A percentile compares a stretch with the other conserved stretches of the same genome.
Conservation (phyloP, 1,140 invertebrate genomes). For the Drosophila neocordata region DNA sequence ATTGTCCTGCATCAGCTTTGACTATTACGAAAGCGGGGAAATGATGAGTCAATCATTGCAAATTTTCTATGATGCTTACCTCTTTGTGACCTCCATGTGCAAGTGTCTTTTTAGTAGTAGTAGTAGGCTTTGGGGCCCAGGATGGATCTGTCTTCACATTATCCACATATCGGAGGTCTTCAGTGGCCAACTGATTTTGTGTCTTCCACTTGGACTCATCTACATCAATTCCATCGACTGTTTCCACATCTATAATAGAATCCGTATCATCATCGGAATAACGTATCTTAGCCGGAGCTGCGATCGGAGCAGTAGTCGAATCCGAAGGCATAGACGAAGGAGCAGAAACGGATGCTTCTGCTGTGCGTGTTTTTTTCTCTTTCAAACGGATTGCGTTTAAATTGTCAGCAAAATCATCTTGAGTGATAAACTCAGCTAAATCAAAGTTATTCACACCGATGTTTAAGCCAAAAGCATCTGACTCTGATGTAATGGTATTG, state of each 20-base stretch:
- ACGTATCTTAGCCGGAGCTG: constrained; percentile 29
- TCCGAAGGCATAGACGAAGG: not conserved
- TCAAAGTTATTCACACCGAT: constrained; percentile 79
- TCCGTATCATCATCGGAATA: constrained; percentile 75
- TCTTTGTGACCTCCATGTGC: constrained; percentile 37
- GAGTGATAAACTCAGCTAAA: constrained; percentile 79
- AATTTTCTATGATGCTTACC: constrained; percentile 42
- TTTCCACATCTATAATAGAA: constrained; percentile 79
- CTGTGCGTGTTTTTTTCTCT: constrained; percentile 11
- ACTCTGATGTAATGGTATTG: constrained; percentile 65
- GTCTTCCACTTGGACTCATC: constrained; percentile 39
- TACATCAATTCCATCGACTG: constrained; percentile 67
- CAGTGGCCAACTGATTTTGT: not conserved
- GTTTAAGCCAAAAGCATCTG: constrained; percentile 63
- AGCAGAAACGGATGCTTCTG: not conserved
- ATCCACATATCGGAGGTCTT: constrained; percentile 69
- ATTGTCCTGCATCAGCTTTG: constrained; percentile 22
- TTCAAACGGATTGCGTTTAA: constrained; percentile 34
- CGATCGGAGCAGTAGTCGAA: not conserved
- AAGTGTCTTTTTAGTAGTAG: constrained; percentile 39
- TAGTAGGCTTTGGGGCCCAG: constrained; percentile 60
- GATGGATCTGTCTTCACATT: constrained; percentile 76
- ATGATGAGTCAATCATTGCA: not conserved
- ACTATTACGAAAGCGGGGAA: constrained; percentile 25
- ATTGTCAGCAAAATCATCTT: constrained; percentile 72